phyloP scores from a whole-genome alignment of 2,797 vertebrate species.

The Clarias pachynema region DNA sequence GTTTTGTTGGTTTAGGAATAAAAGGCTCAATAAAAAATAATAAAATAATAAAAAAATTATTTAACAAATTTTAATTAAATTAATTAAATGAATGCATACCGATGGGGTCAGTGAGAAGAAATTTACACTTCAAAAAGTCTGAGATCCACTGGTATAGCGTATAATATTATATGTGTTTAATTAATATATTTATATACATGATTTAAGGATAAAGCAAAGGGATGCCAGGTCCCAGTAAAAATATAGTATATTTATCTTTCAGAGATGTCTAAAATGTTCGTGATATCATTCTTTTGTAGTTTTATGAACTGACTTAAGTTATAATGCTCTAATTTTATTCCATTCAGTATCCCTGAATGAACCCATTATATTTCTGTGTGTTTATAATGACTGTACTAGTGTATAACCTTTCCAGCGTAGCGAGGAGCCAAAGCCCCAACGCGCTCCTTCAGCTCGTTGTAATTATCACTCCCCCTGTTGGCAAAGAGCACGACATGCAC shows the following conservation, averaged over 20 bases:
- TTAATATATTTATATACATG: background rate
- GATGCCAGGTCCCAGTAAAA: background rate
- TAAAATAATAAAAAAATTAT: background rate
- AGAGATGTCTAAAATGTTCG: background rate
- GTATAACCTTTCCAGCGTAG: slow-evolving; percentile 70
- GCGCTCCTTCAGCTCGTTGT: slow-evolving; percentile 65
- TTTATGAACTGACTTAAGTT: background rate
- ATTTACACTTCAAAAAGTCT: background rate
- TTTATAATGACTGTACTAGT: background rate
- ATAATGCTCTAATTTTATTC: background rate
- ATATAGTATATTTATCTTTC: background rate
- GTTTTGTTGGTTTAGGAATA: background rate
- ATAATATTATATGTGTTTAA: background rate
- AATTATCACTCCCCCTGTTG: slow-evolving; percentile 78
- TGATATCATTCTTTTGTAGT: background rate
- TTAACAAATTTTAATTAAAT: background rate
- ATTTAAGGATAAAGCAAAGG: background rate
- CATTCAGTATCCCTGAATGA: background rate
- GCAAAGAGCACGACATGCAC: slow-evolving; percentile 87
- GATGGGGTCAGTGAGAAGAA: background rate
- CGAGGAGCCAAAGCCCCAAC: slow-evolving; percentile 74
- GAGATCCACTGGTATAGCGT: background rate
- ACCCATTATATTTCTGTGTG: background rate
- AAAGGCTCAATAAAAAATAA: too few relatives aligned
- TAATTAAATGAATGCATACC: background rate